Evolutionary conservation across 2,113 vertebrate species (phyloP).

Genomic region (Recurvirostra avosetta): DNA sequence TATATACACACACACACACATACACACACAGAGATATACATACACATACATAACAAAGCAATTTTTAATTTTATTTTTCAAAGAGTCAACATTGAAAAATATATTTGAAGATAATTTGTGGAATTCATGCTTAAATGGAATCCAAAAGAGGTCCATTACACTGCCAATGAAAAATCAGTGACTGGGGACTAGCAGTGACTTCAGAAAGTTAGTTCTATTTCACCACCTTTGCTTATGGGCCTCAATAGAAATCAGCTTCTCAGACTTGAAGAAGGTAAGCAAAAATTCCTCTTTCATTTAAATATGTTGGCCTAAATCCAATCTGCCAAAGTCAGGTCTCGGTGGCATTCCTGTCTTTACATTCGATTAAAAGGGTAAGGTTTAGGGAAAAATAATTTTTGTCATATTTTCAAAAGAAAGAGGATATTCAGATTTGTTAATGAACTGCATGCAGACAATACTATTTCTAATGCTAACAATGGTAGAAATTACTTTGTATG

Average conservation of each 20-base stretch:
- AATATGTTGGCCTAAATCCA: neutral
- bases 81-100: neutral
- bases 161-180: neutral
- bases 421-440: neutral
- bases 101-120: neutral
- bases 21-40: neutral
- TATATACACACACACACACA: neutral
- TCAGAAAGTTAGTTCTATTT: neutral
- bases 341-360: neutral
- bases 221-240: neutral
- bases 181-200: neutral
- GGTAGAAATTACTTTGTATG: neutral
- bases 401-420: neutral
- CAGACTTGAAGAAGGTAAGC: neutral
- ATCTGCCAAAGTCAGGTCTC: neutral
- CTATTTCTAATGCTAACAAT: neutral
- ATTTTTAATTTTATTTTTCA: neutral
- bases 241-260: neutral
- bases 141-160: neutral
- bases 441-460: neutral
- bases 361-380: neutral
- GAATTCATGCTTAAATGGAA: neutral
- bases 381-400: neutral
- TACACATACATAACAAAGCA: neutral
- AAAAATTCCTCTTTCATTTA: neutral